Conservation (phyloP, 2,888 invertebrate species). For the Microchrysa polita region DNA sequence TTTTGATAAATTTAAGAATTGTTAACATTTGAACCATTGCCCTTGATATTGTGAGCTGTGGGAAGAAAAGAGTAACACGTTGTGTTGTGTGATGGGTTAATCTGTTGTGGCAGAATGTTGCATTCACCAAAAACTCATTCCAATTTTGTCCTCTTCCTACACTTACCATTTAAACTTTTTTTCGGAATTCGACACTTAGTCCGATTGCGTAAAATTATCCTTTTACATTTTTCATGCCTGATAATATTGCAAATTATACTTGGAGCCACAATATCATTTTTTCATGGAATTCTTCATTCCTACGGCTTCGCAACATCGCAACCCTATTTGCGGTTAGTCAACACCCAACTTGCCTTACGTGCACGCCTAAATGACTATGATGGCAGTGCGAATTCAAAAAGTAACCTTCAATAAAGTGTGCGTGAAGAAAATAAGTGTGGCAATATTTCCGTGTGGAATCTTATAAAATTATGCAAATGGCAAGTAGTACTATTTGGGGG, state of each 20-base stretch:
- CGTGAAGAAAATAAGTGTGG: not conserved
- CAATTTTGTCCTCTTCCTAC: too few species aligned
- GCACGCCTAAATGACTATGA: not conserved
- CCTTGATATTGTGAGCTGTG: too few species aligned
- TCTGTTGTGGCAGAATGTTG: too few species aligned
- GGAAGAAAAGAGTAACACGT: too few species aligned
- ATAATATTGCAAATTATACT: not conserved
- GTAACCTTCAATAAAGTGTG: not conserved
- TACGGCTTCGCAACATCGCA: not conserved
- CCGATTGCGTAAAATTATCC: too few species aligned
- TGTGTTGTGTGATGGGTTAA: too few species aligned
- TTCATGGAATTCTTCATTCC: not conserved
- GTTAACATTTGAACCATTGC: too few species aligned
- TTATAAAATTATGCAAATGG: conserved; percentile 37
- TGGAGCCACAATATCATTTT: not conserved
- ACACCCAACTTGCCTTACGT: not conserved
- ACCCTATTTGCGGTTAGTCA: not conserved
- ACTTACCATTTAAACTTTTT: too few species aligned
- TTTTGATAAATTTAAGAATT: too few species aligned
- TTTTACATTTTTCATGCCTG: not conserved
- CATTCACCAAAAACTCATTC: too few species aligned
- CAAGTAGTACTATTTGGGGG: conserved; percentile 23
- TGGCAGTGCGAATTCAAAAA: not conserved
- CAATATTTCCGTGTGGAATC: conserved; percentile 30
- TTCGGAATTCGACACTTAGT: too few species aligned